Conservation (phyloP, 2,797 vertebrate genomes). For the Phyllotis vaccarum region DNA sequence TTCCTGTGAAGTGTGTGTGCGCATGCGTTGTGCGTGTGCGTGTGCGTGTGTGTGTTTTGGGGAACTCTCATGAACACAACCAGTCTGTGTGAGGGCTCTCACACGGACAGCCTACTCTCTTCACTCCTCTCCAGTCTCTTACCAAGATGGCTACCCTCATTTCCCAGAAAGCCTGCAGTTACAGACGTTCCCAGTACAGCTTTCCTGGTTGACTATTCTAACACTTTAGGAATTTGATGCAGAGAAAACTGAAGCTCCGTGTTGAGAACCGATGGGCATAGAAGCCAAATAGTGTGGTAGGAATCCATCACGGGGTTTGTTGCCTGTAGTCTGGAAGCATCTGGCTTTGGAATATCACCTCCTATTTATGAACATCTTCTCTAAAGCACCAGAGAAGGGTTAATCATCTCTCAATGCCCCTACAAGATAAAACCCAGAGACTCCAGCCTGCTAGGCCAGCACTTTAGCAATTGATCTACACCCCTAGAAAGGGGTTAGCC, state of each 20-base stretch:
- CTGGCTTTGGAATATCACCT: not conserved
- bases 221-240: not conserved
- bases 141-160: not conserved
- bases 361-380: not conserved
- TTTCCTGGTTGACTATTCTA: not conserved
- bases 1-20: not conserved
- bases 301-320: not conserved
- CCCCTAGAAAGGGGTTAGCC: not conserved
- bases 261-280: not conserved
- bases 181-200: not conserved
- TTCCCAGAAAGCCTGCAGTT: not conserved
- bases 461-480: not conserved
- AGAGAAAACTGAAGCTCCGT: not conserved
- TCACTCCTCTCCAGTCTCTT: not conserved
- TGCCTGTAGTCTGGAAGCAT: not conserved
- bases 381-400: not conserved
- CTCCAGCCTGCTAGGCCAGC: not conserved
- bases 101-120: not conserved
- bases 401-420: not conserved
- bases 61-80: not conserved
- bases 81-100: not conserved
- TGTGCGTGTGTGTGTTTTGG: too few species aligned
- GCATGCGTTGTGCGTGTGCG: not conserved
- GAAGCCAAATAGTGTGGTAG: not conserved
- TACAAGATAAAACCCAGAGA: not conserved